Base-by-base conservation (phyloP, 2,797 vertebrate genomes). In the Clarias pachynema region DNA sequence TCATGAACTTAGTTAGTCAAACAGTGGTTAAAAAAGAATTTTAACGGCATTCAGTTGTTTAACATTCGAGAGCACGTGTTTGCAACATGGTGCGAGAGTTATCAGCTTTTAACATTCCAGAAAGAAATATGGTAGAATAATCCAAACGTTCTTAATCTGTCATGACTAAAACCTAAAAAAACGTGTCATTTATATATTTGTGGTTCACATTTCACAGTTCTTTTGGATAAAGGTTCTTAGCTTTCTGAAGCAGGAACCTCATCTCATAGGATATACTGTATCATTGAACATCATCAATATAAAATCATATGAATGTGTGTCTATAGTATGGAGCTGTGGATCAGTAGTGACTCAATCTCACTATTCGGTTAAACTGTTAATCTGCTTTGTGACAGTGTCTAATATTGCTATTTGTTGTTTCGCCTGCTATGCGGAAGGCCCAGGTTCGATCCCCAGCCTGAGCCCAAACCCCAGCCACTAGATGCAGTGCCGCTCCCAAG, bases 41-140 rank as follows among this genome's bases (percentile, higher is more conserved):
- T 84, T 22, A 86, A 86, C 57, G 31, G 74, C 56, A 56, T 85
- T 82, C 10, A 77, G 7, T 26, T 31, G 37, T 37, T 56, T 53
- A 59, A 60, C 24, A 78, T 60, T 60, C 60, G 57, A 60, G 56
- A 60, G 31, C 75, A 60, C 18, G 24, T 78, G 20, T 31, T 22
- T 24, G 31, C 31, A 78, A 60, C 18, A 75, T 29, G 29, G 53
- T 9, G 15, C n/a, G 20, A 59, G 75, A 37, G 56, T n/a, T 20
- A 22, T 37, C 2, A 2, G 29, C 5, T 59, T 37, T 24, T 60
- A 60, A 20, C 31, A 5, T 5, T 15, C 22, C 57, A 24, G 18
- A 4, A 31, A 37, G 20, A n/a, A 60, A 78, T 37, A 37, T 24
- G 31, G 31, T n/a, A 14, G 31, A 60, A 78, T 37, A 60, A 15